Conservation (phyloP, 2,113 vertebrate species). For the Cyphomyrus discorhynchus region DNA sequence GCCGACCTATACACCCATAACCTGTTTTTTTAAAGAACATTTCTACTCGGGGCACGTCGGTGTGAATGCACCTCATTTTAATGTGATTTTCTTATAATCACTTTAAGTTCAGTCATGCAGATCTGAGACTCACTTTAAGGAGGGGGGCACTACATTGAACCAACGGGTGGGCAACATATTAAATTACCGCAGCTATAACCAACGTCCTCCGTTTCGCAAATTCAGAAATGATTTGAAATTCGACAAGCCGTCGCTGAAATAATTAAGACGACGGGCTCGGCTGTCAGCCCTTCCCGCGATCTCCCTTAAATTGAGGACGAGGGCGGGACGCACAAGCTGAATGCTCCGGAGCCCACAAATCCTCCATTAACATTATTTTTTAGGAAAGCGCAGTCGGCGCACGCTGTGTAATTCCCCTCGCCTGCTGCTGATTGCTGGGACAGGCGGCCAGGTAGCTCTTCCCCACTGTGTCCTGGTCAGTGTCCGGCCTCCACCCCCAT, state of each 20-base stretch:
- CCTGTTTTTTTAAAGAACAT: not conserved
- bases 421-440: constrained; percentile 21
- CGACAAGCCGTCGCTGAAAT: not conserved
- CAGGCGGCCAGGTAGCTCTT: constrained; percentile 51
- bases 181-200: constrained; percentile 16
- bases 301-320: not conserved
- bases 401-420: constrained; percentile 19
- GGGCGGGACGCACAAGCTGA: not conserved
- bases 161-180: constrained; percentile 23
- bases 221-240: constrained; percentile 6
- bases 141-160: constrained; percentile 12
- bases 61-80: not conserved
- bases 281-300: not conserved
- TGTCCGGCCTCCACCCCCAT: not conserved
- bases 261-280: constrained; percentile 1
- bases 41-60: not conserved
- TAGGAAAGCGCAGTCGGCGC: not conserved
- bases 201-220: not conserved
- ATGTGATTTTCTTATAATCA: constrained; percentile 21
- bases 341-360: not conserved
- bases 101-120: constrained; percentile 19
- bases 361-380: not conserved
- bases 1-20: not conserved
- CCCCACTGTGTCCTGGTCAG: constrained; percentile 53
- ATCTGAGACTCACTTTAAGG: constrained; percentile 20